Percentiles rank a stretch among this genome's conserved stretches.
Conservation (phyloP, 2,113 vertebrate species). For the Stigmatopora nigra region DNA sequence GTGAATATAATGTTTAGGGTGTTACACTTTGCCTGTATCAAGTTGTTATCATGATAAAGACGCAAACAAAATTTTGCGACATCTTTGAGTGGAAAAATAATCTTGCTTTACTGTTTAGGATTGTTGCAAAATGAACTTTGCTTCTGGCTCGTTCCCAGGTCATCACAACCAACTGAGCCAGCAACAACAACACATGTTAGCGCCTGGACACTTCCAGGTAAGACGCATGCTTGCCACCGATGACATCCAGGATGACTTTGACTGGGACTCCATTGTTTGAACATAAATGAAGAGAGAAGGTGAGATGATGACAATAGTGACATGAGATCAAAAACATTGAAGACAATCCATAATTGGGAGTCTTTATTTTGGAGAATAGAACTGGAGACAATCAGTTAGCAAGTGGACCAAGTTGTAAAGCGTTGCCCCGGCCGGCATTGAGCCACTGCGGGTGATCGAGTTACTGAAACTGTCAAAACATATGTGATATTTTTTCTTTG, state of each 20-base stretch:
- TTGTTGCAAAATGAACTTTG: background rate
- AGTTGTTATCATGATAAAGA: background rate
- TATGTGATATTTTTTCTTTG: constrained; percentile 38
- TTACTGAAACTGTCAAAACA: constrained; percentile 39
- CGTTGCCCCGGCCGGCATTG: constrained; percentile 7
- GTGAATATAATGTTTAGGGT: too few species aligned
- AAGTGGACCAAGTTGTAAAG: constrained; percentile 23
- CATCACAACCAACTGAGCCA: constrained; percentile 78
- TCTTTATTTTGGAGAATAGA: constrained; percentile 23
- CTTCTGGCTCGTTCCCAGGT: constrained; percentile 48
- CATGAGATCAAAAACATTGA: constrained; percentile 32
- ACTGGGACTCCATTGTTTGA: constrained; percentile 88
- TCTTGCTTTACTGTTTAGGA: background rate
- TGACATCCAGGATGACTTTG: constrained; percentile 85
- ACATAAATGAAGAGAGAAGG: background rate
- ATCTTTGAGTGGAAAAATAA: background rate
- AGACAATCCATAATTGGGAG: constrained; percentile 54
- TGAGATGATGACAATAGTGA: constrained; percentile 17
- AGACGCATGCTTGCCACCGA: constrained; percentile 77
- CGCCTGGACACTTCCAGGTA: constrained; percentile 78
- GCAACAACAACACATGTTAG: constrained; percentile 73
- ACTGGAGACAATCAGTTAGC: constrained; percentile 73
- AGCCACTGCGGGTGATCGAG: constrained; percentile 43
- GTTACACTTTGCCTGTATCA: background rate
- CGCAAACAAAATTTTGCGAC: background rate